Evolutionary conservation across 2,113 vertebrate genomes (phyloP).

Genomic region (Oriolus oriolus): DNA sequence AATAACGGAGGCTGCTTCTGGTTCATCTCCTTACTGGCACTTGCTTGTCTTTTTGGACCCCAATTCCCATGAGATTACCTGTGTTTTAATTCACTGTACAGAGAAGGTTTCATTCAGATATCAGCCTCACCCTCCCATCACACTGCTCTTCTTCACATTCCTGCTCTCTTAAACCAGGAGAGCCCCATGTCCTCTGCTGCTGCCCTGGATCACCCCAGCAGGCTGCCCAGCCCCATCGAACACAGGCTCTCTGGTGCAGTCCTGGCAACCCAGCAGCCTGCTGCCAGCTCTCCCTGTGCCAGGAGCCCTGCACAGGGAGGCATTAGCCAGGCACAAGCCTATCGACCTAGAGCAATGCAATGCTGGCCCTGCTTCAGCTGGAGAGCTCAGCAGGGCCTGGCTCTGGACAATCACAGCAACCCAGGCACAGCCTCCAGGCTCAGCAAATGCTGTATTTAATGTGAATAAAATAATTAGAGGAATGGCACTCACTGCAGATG

Average conservation of each 20-base stretch:
- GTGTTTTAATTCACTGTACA: neutral
- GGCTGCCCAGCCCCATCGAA: neutral
- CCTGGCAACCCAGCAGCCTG: neutral
- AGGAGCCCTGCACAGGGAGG: neutral
- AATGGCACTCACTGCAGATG: neutral
- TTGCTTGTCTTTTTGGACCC: neutral
- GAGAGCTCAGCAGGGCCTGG: neutral
- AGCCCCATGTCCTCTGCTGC: neutral
- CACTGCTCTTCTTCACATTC: rapidly evolving
- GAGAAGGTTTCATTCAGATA: neutral
- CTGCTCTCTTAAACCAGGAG: neutral
- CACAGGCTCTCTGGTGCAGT: neutral
- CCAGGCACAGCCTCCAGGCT: neutral
- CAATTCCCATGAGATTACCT: neutral
- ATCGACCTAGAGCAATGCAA: rapidly evolving
- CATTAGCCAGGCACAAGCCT: neutral
- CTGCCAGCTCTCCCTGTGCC: neutral
- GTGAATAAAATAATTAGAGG: neutral
- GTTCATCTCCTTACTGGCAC: neutral
- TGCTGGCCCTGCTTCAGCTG: neutral
- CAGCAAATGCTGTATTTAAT: neutral
- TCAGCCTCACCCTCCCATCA: neutral
- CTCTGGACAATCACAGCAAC: neutral
- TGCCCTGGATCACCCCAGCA: neutral
- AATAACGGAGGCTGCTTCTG: neutral